Conservation (phyloP, 2,797 vertebrate species). For the Australoheros facetus region DNA sequence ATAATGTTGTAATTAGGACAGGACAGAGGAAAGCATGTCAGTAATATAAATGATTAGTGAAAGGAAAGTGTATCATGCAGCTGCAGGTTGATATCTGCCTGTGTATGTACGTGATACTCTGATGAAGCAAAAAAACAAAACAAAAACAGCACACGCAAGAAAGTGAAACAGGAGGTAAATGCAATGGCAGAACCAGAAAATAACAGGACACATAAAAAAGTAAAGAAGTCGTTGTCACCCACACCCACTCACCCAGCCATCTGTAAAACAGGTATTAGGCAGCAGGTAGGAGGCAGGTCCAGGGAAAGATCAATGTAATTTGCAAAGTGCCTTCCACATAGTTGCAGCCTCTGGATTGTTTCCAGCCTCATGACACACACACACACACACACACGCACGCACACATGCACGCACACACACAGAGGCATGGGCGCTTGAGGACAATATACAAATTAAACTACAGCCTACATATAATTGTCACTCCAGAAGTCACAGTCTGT, state of each 20-base stretch:
- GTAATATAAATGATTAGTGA: constrained; percentile 19
- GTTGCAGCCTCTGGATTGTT: constrained; percentile 50
- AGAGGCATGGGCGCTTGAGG: background rate
- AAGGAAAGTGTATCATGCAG: background rate
- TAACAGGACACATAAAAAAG: background rate
- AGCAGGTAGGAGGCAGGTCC: constrained; percentile 60
- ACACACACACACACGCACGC: constrained; percentile 6
- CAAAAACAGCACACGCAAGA: background rate
- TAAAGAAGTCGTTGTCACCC: background rate
- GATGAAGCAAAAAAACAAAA: background rate
- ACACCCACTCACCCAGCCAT: background rate
- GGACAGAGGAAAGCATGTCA: constrained; percentile 33
- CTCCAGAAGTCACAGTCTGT: constrained; percentile 8
- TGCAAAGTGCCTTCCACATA: constrained; percentile 65
- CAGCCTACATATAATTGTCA: constrained; percentile 33
- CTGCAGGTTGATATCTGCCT: background rate
- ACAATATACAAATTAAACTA: constrained; percentile 20
- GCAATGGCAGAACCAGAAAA: background rate
- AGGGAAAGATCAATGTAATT: constrained; percentile 69
- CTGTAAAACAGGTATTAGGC: constrained; percentile 52
- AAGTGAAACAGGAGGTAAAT: background rate
- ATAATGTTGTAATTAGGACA: constrained; percentile 49
- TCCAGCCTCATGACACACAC: constrained; percentile 19
- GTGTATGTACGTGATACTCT: background rate
- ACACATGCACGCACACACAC: constrained; percentile 8